Conservation (phyloP, 2,797 vertebrate species). For the Cirrhinus molitorella region DNA sequence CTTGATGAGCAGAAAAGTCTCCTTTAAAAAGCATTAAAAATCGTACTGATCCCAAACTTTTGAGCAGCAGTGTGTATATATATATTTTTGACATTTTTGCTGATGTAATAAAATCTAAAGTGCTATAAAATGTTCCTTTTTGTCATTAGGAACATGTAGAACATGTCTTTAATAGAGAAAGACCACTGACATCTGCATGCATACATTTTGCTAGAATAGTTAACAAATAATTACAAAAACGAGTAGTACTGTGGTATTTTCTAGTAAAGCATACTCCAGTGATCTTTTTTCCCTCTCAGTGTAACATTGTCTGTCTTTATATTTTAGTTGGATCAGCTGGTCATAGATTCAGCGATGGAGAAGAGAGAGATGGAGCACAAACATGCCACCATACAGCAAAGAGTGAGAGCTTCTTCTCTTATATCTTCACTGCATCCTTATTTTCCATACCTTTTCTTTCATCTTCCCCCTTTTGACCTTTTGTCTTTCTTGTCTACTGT, state of each 20-base stretch:
- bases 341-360: conserved; percentile 95
- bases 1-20: too few relatives aligned
- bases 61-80: too few relatives aligned
- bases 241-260: not conserved
- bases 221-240: not conserved
- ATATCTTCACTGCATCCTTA: not conserved
- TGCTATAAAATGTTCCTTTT: too few relatives aligned
- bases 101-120: too few relatives aligned
- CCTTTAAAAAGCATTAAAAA: too few relatives aligned
- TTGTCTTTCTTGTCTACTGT: not conserved
- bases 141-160: too few relatives aligned
- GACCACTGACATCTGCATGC: too few relatives aligned
- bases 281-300: not conserved
- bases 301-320: conserved; percentile 16
- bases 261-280: not conserved
- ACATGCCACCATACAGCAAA: conserved; percentile 93
- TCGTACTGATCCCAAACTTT: too few relatives aligned
- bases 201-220: too few relatives aligned
- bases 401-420: conserved; percentile 77
- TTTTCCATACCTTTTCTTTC: not conserved
- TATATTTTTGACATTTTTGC: too few relatives aligned
- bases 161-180: too few relatives aligned
- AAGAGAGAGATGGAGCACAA: conserved; percentile 98
- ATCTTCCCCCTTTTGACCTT: not conserved
- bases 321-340: conserved; percentile 93